Conservation (phyloP, 1,140 invertebrate species). For the Heterodera carotae region DNA sequence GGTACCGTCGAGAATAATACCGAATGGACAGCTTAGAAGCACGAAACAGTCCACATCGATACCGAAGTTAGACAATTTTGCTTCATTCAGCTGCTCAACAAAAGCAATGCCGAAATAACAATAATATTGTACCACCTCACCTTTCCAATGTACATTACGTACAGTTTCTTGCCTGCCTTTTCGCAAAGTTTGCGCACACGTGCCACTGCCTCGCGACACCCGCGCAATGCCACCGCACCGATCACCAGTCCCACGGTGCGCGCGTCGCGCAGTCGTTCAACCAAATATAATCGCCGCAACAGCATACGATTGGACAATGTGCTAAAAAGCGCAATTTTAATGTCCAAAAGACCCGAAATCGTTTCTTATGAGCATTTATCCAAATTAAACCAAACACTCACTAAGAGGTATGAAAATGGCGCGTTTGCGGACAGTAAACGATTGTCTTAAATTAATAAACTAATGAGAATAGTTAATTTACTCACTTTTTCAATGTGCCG, state of each 20-base stretch:
- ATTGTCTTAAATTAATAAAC: conserved; percentile 21
- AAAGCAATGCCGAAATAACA: conserved; percentile 11
- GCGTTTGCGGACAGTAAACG: conserved; percentile 18
- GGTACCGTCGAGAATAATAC: conserved; percentile 47
- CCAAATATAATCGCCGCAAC: conserved; percentile 49
- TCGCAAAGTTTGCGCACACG: conserved; percentile 50
- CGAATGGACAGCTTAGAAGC: conserved; percentile 52
- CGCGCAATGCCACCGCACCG: conserved; percentile 49
- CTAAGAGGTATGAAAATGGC: conserved; percentile 20
- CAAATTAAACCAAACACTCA: conserved; percentile 14
- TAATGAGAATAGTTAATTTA: conserved; percentile 11
- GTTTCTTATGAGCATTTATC: too few species aligned
- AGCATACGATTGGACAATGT: conserved; percentile 34
- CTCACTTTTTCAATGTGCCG: conserved; percentile 34
- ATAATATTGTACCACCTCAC: background rate
- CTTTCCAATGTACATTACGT: conserved; percentile 58
- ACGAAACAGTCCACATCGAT: conserved; percentile 53
- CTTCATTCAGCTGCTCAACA: conserved; percentile 46
- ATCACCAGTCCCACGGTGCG: conserved; percentile 54
- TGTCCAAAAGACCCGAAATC: too few species aligned
- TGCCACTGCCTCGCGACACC: conserved; percentile 42
- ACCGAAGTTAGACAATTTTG: conserved; percentile 56
- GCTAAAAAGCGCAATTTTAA: conserved; percentile 32
- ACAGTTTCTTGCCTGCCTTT: conserved; percentile 50
- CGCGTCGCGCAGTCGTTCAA: conserved; percentile 57